These are phyloP conservation scores for Imbricaverruca yamaguchii DNA, from an alignment of 2,888 invertebrate genomes.

Conservation along the genomic window DNA sequence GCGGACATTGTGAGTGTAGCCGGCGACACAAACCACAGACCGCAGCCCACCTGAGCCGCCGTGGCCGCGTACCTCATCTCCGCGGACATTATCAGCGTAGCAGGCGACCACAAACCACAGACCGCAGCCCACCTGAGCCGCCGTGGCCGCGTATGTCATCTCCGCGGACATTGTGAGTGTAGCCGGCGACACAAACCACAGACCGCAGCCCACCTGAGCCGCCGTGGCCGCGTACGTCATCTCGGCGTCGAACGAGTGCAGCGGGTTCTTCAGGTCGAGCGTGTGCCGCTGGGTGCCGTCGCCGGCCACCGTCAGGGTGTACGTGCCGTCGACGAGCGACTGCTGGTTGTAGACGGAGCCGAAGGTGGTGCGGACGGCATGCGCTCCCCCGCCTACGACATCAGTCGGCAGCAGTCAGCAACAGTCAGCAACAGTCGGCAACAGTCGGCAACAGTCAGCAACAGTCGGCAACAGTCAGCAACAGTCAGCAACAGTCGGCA, in stretches of 20 bases:
- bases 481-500: too few relatives aligned
- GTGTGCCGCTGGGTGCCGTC: background rate
- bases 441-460: too few relatives aligned
- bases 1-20: background rate
- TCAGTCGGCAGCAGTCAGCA: too few relatives aligned
- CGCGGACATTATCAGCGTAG: background rate
- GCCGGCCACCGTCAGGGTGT: background rate
- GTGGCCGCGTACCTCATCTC: background rate
- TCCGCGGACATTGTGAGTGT: background rate
- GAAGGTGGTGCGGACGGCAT: background rate
- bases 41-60: background rate
- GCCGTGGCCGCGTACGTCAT: background rate
- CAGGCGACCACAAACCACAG: too few relatives aligned
- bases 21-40: too few relatives aligned
- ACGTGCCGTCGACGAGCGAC: background rate
- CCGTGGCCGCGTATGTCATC: background rate
- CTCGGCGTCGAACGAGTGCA: background rate
- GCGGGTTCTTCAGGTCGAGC: background rate
- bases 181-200: too few relatives aligned
- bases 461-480: too few relatives aligned
- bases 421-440: too few relatives aligned
- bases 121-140: background rate
- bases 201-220: background rate
- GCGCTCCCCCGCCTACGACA: too few relatives aligned
- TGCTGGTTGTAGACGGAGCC: background rate